A percentile compares a stretch with the other conserved stretches of the same genome.
These are phyloP conservation scores for Arothron firmamentum DNA, from an alignment of 2,113 vertebrate genomes.

Conservation along the genomic window DNA sequence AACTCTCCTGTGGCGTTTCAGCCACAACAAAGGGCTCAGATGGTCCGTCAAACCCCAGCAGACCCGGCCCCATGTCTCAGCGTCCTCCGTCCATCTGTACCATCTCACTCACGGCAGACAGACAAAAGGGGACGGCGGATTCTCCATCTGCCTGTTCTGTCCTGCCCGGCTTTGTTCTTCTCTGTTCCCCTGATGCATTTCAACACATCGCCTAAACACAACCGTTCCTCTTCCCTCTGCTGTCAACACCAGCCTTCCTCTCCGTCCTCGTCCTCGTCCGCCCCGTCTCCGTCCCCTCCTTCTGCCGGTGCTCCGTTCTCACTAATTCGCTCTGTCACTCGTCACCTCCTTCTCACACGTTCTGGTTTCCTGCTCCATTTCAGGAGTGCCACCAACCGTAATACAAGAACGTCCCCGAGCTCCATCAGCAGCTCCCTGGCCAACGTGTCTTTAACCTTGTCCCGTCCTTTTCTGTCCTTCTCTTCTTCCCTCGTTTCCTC, in stretches of 20 bases:
- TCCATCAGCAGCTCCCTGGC: constrained; percentile 25
- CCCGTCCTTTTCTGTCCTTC: not conserved
- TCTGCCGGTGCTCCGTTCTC: constrained; percentile 21
- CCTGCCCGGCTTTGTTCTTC: not conserved
- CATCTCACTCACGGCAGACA: constrained; percentile 8
- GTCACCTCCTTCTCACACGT: constrained; percentile 40
- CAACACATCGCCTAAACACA: not conserved
- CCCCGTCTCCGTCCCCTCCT: not conserved
- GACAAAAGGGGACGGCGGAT: constrained; percentile 4
- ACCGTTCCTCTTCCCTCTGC: not conserved
- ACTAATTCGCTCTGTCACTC: constrained; percentile 44
- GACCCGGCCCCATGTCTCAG: constrained; percentile 2
- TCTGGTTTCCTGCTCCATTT: constrained; percentile 59
- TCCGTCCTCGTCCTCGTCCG: not conserved
- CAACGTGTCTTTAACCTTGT: constrained; percentile 48
- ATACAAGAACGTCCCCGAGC: constrained; percentile 40
- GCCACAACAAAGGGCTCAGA: constrained; percentile 27
- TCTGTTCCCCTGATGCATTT: not conserved
- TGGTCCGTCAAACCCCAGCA: constrained; percentile 24
- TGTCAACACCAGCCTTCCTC: not conserved
- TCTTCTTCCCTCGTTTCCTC: not conserved
- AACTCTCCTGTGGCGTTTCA: constrained; percentile 29
- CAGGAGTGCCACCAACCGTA: constrained; percentile 37
- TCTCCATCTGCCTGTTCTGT: not conserved
- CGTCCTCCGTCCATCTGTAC: constrained; percentile 7